Evolutionary conservation across 35 echinoderm and acorn worm genomes (phyloP).

Genomic region (Lytechinus pictus): DNA sequence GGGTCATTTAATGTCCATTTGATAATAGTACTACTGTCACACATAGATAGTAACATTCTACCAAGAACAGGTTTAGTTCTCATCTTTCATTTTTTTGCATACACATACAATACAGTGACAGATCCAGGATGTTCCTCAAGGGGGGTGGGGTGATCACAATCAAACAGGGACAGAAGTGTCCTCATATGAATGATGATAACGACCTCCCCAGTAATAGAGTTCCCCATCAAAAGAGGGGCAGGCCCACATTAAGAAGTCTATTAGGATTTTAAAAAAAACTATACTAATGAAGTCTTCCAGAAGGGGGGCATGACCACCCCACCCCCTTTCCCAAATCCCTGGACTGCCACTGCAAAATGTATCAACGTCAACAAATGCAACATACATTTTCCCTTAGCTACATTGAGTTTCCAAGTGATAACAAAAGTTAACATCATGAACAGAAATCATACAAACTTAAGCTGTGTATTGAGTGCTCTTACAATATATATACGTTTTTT

Average conservation of each 20-base stretch:
- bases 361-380: not conserved
- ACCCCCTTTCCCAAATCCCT: too few relatives aligned
- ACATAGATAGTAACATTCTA: not conserved
- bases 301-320: too few relatives aligned
- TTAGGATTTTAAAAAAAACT: too few relatives aligned
- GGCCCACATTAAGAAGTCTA: too few relatives aligned
- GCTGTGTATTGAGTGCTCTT: not conserved
- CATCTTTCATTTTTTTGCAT: not conserved
- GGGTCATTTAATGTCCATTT: constrained; percentile 18
- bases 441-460: not conserved
- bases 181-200: too few relatives aligned
- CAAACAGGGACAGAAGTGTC: too few relatives aligned
- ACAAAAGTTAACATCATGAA: not conserved
- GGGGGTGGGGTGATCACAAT: too few relatives aligned
- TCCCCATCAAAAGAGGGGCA: too few relatives aligned
- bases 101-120: not conserved
- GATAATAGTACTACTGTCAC: not conserved
- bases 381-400: not conserved
- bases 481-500: not conserved
- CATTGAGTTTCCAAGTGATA: not conserved
- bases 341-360: too few relatives aligned
- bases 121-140: too few relatives aligned
- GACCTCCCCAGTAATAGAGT: too few relatives aligned
- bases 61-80: not conserved
- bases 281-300: too few relatives aligned